Evolutionary conservation across 2,888 invertebrate species (phyloP).

Genomic region (Gari tellinella): DNA sequence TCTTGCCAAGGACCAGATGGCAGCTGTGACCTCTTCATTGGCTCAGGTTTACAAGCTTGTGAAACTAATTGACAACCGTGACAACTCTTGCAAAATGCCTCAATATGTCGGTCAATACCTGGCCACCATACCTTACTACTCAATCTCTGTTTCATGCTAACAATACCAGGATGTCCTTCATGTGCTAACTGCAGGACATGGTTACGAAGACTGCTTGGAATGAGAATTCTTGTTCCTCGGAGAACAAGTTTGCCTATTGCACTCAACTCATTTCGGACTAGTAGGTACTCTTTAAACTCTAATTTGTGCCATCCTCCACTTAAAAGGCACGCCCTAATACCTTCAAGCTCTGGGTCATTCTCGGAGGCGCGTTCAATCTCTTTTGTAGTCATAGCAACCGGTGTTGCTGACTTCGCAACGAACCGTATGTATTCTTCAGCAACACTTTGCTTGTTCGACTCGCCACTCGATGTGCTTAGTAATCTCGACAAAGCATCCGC

Average conservation of each 20-base stretch:
- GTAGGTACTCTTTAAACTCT: conserved; percentile 11
- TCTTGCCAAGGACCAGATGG: conserved; percentile 58
- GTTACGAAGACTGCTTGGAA: background rate
- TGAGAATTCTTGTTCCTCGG: conserved; percentile 13
- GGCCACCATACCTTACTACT: conserved; percentile 67
- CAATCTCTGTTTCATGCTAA: conserved; percentile 21
- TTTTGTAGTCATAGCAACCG: conserved; percentile 37
- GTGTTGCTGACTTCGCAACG: conserved; percentile 30
- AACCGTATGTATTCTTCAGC: conserved; percentile 34
- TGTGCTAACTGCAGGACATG: conserved; percentile 7
- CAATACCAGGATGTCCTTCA: conserved; percentile 19
- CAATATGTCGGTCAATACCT: conserved; percentile 54
- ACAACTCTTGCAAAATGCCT: conserved; percentile 36
- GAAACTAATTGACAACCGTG: conserved; percentile 48
- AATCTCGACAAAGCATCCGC: conserved; percentile 51
- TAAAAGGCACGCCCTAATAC: conserved; percentile 11
- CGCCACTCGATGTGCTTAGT: background rate
- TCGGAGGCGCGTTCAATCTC: conserved; percentile 47
- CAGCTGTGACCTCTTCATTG: conserved; percentile 26
- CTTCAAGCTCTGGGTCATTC: conserved; percentile 36
- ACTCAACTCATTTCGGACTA: conserved; percentile 14
- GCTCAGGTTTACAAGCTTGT: conserved; percentile 34
- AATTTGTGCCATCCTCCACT: conserved; percentile 23
- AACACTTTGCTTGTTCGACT: background rate
- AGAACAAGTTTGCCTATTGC: conserved; percentile 14